Conservation (phyloP, 2,797 vertebrate species). For the Acrossocheilus wenchowensis region DNA sequence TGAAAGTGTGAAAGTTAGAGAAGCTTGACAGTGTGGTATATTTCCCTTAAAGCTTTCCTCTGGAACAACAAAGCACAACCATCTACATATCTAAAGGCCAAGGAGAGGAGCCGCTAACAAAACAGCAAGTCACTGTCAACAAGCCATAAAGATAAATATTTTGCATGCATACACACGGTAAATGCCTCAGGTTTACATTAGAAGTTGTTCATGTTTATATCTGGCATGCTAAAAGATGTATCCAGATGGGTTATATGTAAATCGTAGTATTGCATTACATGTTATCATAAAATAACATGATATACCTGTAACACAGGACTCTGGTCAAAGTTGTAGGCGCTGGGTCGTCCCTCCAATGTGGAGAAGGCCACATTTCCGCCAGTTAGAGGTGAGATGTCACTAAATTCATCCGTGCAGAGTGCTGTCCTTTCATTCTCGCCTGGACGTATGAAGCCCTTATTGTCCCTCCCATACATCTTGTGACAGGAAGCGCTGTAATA, state of each 20-base stretch:
- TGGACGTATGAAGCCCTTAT: constrained; percentile 77
- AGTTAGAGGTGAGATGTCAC: constrained; percentile 92
- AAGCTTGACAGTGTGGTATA: constrained; percentile 21
- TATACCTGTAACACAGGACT: constrained; percentile 86
- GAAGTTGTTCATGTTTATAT: neutral
- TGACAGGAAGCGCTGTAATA: constrained; percentile 91
- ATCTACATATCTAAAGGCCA: constrained; percentile 35
- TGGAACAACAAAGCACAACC: neutral
- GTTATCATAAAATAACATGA: neutral
- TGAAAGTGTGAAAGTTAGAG: constrained; percentile 21
- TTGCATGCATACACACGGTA: neutral
- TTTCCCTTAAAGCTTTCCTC: constrained; percentile 20
- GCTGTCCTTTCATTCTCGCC: constrained; percentile 87
- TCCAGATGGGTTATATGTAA: neutral
- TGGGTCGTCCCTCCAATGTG: constrained; percentile 92
- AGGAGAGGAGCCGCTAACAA: constrained; percentile 47
- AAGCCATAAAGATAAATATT: constrained; percentile 26
- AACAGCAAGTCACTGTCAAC: constrained; percentile 52
- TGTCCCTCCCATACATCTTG: constrained; percentile 79
- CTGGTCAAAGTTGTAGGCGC: constrained; percentile 93
- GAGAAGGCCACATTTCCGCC: constrained; percentile 96
- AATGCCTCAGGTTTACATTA: constrained; percentile 11
- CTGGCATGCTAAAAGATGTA: neutral
- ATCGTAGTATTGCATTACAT: neutral
- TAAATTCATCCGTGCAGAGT: constrained; percentile 92